These are phyloP conservation scores for Colostygia pectinataria DNA, from an alignment of 2,888 invertebrate genomes.

Conservation along the genomic window DNA sequence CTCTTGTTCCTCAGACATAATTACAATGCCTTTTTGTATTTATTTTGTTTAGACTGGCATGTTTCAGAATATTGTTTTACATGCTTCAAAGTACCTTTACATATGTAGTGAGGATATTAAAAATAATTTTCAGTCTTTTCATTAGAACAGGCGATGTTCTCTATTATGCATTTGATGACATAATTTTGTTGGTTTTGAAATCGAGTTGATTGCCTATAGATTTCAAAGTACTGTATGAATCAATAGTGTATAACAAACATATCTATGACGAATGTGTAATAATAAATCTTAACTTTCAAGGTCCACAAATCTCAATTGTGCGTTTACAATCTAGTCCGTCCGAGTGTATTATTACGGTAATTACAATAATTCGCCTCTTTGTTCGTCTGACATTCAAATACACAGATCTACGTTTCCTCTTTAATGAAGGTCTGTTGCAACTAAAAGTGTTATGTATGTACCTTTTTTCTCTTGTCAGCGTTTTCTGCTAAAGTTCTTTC, in stretches of 20 bases:
- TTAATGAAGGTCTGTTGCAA: conserved; percentile 22
- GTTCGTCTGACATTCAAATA: conserved; percentile 51
- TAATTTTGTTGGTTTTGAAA: too few relatives aligned
- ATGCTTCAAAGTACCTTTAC: too few relatives aligned
- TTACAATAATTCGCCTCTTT: conserved; percentile 59
- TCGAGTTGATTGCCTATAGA: too few relatives aligned
- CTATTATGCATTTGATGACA: too few relatives aligned
- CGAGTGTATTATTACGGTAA: conserved; percentile 48
- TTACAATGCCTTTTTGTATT: not conserved
- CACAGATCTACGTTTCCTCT: conserved; percentile 26
- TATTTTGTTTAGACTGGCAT: not conserved
- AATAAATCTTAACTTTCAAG: conserved; percentile 43
- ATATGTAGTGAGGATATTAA: too few relatives aligned
- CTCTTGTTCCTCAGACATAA: conserved; percentile 11
- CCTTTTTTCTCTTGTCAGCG: conserved; percentile 34
- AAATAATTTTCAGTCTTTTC: too few relatives aligned
- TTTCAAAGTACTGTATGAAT: too few relatives aligned
- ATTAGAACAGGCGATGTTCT: too few relatives aligned
- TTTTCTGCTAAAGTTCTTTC: conserved; percentile 56
- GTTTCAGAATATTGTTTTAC: not conserved
- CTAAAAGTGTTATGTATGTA: not conserved
- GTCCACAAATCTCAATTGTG: conserved; percentile 45
- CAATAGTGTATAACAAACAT: conserved; percentile 5
- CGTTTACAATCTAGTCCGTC: conserved; percentile 52
- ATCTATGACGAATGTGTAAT: conserved; percentile 20